Evolutionary conservation across 2,797 vertebrate genomes (phyloP), one percentile per base, ranked within the genome.

Genomic region (Crax fasciolata): DNA sequence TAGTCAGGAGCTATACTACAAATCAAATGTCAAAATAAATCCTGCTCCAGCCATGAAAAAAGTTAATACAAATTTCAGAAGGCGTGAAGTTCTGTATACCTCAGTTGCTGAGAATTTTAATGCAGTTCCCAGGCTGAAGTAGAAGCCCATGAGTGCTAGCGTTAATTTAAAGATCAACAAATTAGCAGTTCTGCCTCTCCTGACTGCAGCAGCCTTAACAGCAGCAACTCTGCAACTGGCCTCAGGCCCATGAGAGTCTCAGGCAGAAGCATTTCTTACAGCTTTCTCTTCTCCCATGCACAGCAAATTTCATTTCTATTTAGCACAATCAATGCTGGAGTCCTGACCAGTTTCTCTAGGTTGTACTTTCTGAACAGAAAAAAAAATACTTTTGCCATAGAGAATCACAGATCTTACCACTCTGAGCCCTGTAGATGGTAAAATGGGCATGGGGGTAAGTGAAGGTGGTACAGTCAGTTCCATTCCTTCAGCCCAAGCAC

Each of bases 121-220:
- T 86, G 70, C 41, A 76, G 80, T 70, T 95, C 59, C 55, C 77
- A 86, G 71, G 35, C 38, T 63, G 72, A 94, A 93, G 32, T 62
- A 92, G 82, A 87, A 83, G 70, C 62, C 32, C 73, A 38, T 41
- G 79, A 86, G 79, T 46, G 24, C 44, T 94, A 51, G 44, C 72
- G 87, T 92, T 92, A 94, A 95, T 89, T 93, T 93, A 91, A 91
- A 88, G 73, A 81, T 90, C 75, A 95, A 72, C 49, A 79, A 17
- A 94, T 92, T 91, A 94, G 67, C 62, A 81, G 46, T 91, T 95
- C 73, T 87, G 41, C 35, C 48, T 25, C 72, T 95, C 51, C 32
- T 73, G 58, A 75, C 89, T 73, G 79, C 84, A 91, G 82, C 75
- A 94, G 49, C 43, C 62, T 61, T 25, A 66, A 46, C 9, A 80